These are phyloP conservation scores for Penaeus indicus DNA, from an alignment of 1,140 invertebrate genomes.

Conservation along the genomic window DNA sequence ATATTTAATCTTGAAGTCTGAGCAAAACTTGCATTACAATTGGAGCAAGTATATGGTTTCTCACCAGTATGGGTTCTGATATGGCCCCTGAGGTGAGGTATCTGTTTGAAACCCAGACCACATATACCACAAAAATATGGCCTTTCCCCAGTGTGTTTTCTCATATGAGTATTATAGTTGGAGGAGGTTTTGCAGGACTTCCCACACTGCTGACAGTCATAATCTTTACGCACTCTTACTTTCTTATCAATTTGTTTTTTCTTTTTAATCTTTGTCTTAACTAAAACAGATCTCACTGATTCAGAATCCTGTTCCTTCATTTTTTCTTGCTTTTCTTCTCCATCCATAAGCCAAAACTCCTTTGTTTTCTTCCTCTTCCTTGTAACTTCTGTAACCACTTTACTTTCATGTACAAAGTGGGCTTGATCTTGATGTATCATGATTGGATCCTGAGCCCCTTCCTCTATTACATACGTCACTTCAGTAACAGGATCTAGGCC, in stretches of 20 bases:
- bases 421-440: neutral
- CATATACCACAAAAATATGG: conserved; percentile 54
- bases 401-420: neutral
- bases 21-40: conserved; percentile 43
- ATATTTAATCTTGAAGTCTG: conserved; percentile 51
- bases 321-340: neutral
- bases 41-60: conserved; percentile 40
- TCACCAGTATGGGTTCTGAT: conserved; percentile 50
- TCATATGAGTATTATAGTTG: conserved; percentile 48
- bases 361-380: neutral
- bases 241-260: conserved; percentile 33
- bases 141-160: conserved; percentile 47
- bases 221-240: neutral
- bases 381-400: neutral
- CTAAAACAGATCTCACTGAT: neutral
- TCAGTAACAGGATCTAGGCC: neutral
- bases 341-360: neutral
- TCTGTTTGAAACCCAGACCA: conserved; percentile 40
- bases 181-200: conserved; percentile 52
- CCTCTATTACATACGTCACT: conserved; percentile 48
- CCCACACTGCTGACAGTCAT: conserved; percentile 46
- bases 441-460: conserved; percentile 20
- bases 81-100: conserved; percentile 48
- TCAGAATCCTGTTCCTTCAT: neutral
- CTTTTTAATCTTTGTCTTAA: conserved; percentile 15